Conservation (phyloP, 2,797 vertebrate genomes). For the Microctenopoma steveboyesi region DNA sequence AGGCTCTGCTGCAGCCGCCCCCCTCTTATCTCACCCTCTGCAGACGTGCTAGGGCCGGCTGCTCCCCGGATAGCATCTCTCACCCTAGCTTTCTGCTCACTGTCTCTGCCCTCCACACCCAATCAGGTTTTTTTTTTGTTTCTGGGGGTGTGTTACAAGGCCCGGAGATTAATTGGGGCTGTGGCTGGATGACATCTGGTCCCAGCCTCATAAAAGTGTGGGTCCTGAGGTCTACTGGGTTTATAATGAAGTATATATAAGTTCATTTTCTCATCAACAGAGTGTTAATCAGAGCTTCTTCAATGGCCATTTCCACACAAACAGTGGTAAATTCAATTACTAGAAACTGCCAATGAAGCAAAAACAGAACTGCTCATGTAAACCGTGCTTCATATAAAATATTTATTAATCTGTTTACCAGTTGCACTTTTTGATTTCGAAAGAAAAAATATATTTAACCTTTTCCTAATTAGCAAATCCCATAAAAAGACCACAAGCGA, state of each 20-base stretch:
- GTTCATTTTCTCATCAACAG: slow-evolving; percentile 92
- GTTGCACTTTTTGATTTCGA: not conserved
- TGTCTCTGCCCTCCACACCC: slow-evolving; percentile 76
- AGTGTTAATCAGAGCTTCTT: slow-evolving; percentile 81
- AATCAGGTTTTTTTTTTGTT: slow-evolving; percentile 75
- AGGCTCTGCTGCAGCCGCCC: slow-evolving; percentile 61
- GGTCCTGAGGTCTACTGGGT: slow-evolving; percentile 78
- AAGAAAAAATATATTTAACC: not conserved
- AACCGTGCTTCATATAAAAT: slow-evolving; percentile 6
- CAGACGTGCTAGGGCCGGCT: slow-evolving; percentile 87
- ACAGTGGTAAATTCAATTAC: slow-evolving; percentile 56
- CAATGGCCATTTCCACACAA: slow-evolving; percentile 64
- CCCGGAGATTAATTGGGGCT: slow-evolving; percentile 89
- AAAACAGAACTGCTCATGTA: slow-evolving; percentile 8
- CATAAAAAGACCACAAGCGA: not conserved
- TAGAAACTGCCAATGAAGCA: slow-evolving; percentile 12
- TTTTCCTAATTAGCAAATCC: not conserved
- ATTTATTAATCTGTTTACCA: not conserved
- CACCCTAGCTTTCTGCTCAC: slow-evolving; percentile 81
- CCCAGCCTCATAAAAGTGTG: slow-evolving; percentile 80
- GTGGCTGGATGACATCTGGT: slow-evolving; percentile 87
- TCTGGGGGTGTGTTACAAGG: slow-evolving; percentile 81
- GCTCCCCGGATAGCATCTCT: slow-evolving; percentile 87
- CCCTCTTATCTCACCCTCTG: slow-evolving; percentile 83
- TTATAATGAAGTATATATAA: slow-evolving; percentile 94